These are phyloP conservation scores for Scortum barcoo DNA, from an alignment of 2,113 vertebrate species.

Conservation along the genomic window DNA sequence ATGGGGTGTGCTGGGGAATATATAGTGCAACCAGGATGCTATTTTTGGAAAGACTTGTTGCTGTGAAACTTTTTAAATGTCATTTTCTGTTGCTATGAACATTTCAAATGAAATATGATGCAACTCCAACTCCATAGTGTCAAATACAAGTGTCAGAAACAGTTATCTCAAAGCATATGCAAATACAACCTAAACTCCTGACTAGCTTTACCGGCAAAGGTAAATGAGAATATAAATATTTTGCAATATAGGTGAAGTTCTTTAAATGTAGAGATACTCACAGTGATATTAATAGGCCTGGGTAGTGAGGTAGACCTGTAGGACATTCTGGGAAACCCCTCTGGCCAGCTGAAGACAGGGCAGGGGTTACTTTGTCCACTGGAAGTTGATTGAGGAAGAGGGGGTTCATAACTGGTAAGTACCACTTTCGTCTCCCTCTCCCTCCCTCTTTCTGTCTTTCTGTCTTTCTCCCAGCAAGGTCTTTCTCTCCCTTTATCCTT, in stretches of 20 bases:
- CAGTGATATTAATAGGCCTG: slow-evolving; percentile 81
- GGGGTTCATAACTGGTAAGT: slow-evolving; percentile 32
- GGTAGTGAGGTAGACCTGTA: slow-evolving; percentile 85
- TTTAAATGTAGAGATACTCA: slow-evolving; percentile 77
- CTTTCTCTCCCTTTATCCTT: slow-evolving; percentile 44
- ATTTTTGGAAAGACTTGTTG: neutral
- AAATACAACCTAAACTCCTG: neutral
- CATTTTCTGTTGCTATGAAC: neutral
- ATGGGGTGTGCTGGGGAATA: neutral
- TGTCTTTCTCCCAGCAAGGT: slow-evolving; percentile 58
- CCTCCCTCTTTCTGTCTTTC: slow-evolving; percentile 59
- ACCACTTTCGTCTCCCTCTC: slow-evolving; percentile 65
- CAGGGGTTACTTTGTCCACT: slow-evolving; percentile 47
- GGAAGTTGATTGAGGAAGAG: slow-evolving; percentile 20
- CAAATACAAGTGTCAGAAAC: neutral
- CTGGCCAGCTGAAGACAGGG: slow-evolving; percentile 77
- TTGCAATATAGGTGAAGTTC: neutral
- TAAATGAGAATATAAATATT: neutral
- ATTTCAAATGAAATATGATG: neutral
- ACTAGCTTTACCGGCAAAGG: neutral
- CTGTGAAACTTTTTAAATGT: neutral
- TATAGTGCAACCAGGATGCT: neutral
- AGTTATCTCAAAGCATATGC: neutral
- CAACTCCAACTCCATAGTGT: neutral
- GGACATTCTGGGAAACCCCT: slow-evolving; percentile 83